phyloP scores from a whole-genome alignment of 2,797 vertebrate genomes.

The Margarornis squamiger region DNA sequence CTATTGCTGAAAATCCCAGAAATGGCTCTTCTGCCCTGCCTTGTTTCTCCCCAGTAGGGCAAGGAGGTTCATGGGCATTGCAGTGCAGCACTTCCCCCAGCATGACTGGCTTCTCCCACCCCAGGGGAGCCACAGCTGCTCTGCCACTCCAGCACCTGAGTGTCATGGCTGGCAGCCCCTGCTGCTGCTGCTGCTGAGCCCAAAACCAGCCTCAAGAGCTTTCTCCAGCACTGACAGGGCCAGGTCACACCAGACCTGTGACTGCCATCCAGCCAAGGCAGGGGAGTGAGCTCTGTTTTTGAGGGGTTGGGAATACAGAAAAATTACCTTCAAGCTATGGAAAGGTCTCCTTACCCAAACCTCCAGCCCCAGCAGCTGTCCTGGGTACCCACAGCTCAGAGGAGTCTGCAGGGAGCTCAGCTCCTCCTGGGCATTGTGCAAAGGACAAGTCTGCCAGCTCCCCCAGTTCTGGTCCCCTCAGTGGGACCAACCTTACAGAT shows the following conservation, averaged over 20 bases:
- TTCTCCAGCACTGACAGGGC: rapidly evolving
- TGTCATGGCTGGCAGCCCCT: neutral
- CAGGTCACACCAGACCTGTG: neutral
- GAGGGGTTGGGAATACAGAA: neutral
- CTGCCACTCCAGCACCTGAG: neutral
- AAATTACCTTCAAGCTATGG: neutral
- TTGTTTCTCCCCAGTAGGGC: rapidly evolving
- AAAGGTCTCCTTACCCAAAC: neutral
- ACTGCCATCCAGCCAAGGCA: rapidly evolving
- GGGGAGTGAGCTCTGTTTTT: neutral
- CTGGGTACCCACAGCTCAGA: neutral
- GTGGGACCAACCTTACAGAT: neutral
- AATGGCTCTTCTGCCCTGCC: neutral
- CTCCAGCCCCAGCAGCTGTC: neutral
- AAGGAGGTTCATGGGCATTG: rapidly evolving
- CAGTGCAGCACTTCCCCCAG: rapidly evolving
- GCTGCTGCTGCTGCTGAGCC: neutral
- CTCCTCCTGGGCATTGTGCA: neutral
- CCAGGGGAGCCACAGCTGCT: neutral
- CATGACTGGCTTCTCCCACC: neutral
- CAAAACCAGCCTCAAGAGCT: neutral
- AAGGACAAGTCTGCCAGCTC: neutral
- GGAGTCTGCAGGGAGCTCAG: neutral
- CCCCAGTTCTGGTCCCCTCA: neutral
- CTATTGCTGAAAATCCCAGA: neutral